phyloP scores from a whole-genome alignment of 2,797 vertebrate species.

The Mastacembelus armatus region DNA sequence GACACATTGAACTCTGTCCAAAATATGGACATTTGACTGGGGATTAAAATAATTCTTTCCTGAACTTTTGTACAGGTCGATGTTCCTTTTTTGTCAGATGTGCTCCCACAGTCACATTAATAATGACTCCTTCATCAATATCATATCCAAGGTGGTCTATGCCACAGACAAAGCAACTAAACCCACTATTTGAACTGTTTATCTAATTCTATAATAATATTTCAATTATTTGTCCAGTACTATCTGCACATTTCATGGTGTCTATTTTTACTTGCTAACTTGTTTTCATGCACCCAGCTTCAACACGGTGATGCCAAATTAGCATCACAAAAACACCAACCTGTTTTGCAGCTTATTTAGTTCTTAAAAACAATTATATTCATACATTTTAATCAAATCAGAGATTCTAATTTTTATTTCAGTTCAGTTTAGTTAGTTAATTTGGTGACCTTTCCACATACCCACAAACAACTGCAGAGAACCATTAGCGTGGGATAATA shows the following conservation, averaged over 20 bases:
- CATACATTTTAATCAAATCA: no score
- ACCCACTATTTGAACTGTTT: no score
- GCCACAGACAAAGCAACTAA: no score
- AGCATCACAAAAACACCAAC: background rate
- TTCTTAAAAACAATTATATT: no score
- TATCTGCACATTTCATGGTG: no score
- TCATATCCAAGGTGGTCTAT: no score
- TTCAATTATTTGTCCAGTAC: background rate
- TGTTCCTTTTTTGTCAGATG: background rate
- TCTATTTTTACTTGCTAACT: no score
- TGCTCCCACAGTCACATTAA: background rate
- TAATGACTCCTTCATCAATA: background rate
- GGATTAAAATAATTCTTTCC: constrained; percentile 24
- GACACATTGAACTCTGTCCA: constrained; percentile 37
- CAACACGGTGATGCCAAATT: background rate
- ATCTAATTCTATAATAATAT: no score
- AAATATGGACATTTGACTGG: constrained; percentile 31
- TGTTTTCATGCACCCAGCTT: no score
- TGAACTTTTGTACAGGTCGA: background rate
- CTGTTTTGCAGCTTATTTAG: background rate
- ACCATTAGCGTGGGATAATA: background rate
- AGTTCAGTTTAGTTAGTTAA: no score
- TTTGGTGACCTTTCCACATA: background rate
- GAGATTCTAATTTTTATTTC: no score
- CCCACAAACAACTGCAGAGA: background rate